Evolutionary conservation across 2,888 invertebrate genomes (phyloP), one percentile per base, ranked within the genome.

Genomic region (Hirtodrosophila duncani): DNA sequence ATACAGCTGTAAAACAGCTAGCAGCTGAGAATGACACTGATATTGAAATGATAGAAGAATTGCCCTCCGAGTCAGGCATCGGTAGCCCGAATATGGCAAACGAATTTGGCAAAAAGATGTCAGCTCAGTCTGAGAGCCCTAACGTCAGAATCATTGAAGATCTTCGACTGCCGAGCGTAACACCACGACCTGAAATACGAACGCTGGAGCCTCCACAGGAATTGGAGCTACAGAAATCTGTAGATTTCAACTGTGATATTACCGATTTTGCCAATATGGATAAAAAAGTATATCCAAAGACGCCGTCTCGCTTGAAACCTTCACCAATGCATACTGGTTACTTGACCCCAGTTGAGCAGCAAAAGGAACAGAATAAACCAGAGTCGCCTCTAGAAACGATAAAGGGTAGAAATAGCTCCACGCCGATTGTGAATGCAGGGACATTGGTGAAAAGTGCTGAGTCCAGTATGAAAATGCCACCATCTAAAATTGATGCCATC

Each of bases 361-460:
- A 21, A 4, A 24, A 6, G 18, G 5, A 18, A 13, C 2, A 50
- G 9, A 18, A 1, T 2, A 21, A 48, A 5, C 14, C 2, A 2
- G 44, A 41, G 3, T 55, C 67, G 0, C 69, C 60, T 0, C 5
- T 48, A n/a, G 69, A 38, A 11, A 7, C 17, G 0, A 4, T 49
- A 5, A 61, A 61, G 26, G 53, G 29, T 3, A 74, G 70, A 3
- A 55, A 56, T 14, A 78, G 78, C 17, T 72, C 72, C 8, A 72
- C 72, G 0, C 72, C 72, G 2, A n/a, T 72, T 5, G 17, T 42
- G 1, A 75, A 55, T 14, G 0, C 16, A 3, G 48, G 57, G 14
- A 5, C 13, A 1, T 3, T 17, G n/a, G 3, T 7, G 13, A 26
- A 10, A 6, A 14, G 29, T 9, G 26, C 13, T 1, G 16, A 50